Evolutionary conservation across 2,797 vertebrate species (phyloP).

Genomic region (Chromobotia macracanthus): DNA sequence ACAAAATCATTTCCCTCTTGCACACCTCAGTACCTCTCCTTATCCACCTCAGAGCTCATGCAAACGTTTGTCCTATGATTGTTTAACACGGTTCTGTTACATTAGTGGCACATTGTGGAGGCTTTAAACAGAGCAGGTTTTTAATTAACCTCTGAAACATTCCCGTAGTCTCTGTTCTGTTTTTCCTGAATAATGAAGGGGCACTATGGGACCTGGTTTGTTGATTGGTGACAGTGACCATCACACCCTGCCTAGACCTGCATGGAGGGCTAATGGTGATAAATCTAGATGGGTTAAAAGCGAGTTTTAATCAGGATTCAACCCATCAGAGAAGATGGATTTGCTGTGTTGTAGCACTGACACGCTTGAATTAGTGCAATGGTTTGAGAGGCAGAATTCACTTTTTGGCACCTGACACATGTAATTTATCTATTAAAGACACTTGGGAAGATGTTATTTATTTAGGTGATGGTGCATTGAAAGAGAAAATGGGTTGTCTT

Average conservation of each 20-base stretch:
- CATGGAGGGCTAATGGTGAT: conserved; percentile 67
- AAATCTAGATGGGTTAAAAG: conserved; percentile 60
- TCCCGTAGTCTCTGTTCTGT: conserved; percentile 8
- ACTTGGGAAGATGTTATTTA: conserved; percentile 55
- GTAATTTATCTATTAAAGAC: conserved; percentile 64
- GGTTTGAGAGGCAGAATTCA: conserved; percentile 58
- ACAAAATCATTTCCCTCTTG: conserved; percentile 28
- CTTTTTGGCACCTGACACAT: conserved; percentile 55
- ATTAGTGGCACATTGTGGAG: background rate
- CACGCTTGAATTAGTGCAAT: conserved; percentile 63
- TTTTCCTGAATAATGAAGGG: conserved; percentile 20
- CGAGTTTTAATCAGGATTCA: conserved; percentile 60
- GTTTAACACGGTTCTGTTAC: conserved; percentile 15
- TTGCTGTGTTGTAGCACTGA: conserved; percentile 65
- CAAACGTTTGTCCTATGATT: background rate
- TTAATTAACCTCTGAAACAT: conserved; percentile 23
- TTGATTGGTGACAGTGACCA: conserved; percentile 45
- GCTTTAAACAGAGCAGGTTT: conserved; percentile 7
- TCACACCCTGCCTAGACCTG: conserved; percentile 39
- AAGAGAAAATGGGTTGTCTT: conserved; percentile 49
- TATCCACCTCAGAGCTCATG: background rate
- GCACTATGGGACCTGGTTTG: conserved; percentile 10
- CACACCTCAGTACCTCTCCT: conserved; percentile 9
- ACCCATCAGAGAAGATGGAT: conserved; percentile 66
- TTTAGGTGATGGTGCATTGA: conserved; percentile 58